These are phyloP conservation scores for Lutjanus erythropterus DNA, from an alignment of 2,113 vertebrate genomes.

Conservation along the genomic window DNA sequence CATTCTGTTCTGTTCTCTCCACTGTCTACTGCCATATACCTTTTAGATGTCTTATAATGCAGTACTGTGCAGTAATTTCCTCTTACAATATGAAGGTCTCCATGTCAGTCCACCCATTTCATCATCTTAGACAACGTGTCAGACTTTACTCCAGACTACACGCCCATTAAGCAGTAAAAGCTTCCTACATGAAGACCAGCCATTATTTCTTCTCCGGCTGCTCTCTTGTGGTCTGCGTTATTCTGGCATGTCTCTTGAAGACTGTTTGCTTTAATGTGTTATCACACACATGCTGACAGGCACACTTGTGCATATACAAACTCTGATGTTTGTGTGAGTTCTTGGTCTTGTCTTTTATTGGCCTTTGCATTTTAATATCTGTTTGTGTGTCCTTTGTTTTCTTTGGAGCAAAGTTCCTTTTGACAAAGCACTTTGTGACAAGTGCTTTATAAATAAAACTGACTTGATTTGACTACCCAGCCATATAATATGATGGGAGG, in stretches of 20 bases:
- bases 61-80: conserved; percentile 10
- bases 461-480: conserved; percentile 57
- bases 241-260: not conserved
- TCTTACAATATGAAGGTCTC: conserved; percentile 22
- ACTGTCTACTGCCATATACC: not conserved
- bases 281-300: not conserved
- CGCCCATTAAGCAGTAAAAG: conserved; percentile 12
- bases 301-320: not conserved
- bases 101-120: conserved; percentile 15
- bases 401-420: conserved; percentile 33
- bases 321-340: not conserved
- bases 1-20: conserved; percentile 17
- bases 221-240: not conserved
- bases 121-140: conserved; percentile 41
- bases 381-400: conserved; percentile 50
- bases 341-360: conserved; percentile 25
- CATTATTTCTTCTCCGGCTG: conserved; percentile 1
- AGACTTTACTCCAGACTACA: conserved; percentile 17
- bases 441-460: conserved; percentile 60
- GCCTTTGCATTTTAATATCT: conserved; percentile 35
- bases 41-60: conserved; percentile 23
- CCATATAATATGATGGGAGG: conserved; percentile 49
- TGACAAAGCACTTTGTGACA: conserved; percentile 53
- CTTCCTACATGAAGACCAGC: conserved; percentile 8
- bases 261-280: conserved; percentile 16